Conservation (phyloP, 2,797 vertebrate genomes). For the Odontamblyopus rebecca region DNA sequence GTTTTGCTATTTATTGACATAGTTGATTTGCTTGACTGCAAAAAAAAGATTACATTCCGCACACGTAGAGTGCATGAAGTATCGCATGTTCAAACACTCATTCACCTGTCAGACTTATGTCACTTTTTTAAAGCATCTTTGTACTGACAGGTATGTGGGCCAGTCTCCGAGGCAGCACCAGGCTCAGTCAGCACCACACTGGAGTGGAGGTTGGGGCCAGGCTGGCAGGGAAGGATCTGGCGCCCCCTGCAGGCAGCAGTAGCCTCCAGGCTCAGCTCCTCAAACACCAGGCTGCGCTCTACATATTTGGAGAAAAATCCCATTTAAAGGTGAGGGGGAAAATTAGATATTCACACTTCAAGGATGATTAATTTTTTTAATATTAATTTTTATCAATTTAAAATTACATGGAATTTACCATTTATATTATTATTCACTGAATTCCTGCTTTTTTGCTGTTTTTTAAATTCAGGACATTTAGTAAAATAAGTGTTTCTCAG, state of each 20-base stretch:
- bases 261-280: slow-evolving; percentile 89
- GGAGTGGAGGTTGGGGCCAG: slow-evolving; percentile 84
- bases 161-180: slow-evolving; percentile 93
- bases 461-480: not conserved
- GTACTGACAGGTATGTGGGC: slow-evolving; percentile 90
- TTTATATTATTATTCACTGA: not conserved
- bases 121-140: slow-evolving; percentile 34
- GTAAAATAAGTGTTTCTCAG: not conserved
- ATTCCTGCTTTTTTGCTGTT: not conserved
- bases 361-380: not conserved
- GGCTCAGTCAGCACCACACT: slow-evolving; percentile 82
- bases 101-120: slow-evolving; percentile 30
- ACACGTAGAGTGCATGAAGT: slow-evolving; percentile 58
- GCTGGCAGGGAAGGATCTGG: slow-evolving; percentile 87
- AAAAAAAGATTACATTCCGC: slow-evolving; percentile 50
- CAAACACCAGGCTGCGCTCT: slow-evolving; percentile 92
- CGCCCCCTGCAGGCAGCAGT: slow-evolving; percentile 79
- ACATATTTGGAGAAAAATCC: slow-evolving; percentile 98
- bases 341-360: not conserved
- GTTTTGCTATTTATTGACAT: slow-evolving; percentile 27
- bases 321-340: slow-evolving; percentile 86
- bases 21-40: slow-evolving; percentile 41
- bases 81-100: slow-evolving; percentile 57
- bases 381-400: not conserved
- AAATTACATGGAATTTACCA: not conserved